Base-by-base conservation (phyloP, 2,888 invertebrate species). In the Teinopalpus imperialis region DNA sequence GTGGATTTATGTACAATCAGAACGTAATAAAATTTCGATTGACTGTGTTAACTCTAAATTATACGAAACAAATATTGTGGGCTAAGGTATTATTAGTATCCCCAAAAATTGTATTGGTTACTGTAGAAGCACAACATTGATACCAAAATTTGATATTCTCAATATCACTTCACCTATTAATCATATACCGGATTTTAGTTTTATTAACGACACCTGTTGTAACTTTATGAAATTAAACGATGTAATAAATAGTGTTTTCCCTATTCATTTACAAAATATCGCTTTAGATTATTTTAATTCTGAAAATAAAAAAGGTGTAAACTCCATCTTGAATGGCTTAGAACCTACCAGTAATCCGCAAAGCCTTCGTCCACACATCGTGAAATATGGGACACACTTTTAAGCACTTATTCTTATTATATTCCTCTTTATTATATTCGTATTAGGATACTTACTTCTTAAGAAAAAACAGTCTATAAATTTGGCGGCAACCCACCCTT, bases 1-100 rank as follows among this genome's bases (percentile, higher is more conserved):
- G 2, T 37, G 37, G 27, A 37, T 27, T 14, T 37, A 7, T 16
- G 27, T 37, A 2, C 37, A 37, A 27, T 26, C 26, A 6, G 20
- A 13, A 13, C 21, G 20, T 12, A 6, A 29, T 20, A 30, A 20
- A 30, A 6, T 40, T 6, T 23, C 13, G 4, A 21, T 21, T 10
- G 7, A 29, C 4, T 23, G 26, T 31, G n/a, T 18, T 2, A 8
- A 31, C 1, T 31, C 31, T 3, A 31, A 31, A 1, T 8, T 31
- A 1, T 3, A 9, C 2, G 30, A 30, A 30, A 14, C 4, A 1
- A 14, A 14, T 14, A 30, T 30, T 9, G 6, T 30, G 4, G 16
- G 14, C 8, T 14, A 6, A 5, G 27, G 27, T 5, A 10, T 27
- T 3, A 1, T 27, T 1, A 3, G 1, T 6, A 10, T 27, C 1